A percentile compares a stretch with the other conserved stretches of the same genome.
Conservation (phyloP, 35 echinoderm and acorn worm species). For the Diadema setosum region DNA sequence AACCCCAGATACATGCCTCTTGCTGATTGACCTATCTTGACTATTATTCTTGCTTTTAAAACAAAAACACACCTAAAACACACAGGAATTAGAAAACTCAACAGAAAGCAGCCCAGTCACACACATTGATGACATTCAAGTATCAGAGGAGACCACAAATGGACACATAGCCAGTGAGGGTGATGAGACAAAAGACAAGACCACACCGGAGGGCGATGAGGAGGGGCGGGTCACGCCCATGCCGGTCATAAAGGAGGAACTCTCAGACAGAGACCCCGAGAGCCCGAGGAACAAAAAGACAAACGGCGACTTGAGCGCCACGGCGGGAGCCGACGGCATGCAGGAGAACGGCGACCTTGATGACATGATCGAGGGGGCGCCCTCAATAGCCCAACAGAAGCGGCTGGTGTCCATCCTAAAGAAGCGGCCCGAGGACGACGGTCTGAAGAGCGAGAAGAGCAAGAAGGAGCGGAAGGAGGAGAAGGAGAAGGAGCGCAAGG, state of each 20-base stretch:
- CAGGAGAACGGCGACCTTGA: slow-evolving; percentile 16
- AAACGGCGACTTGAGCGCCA: slow-evolving; percentile 10
- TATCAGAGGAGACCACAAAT: slow-evolving; percentile 2
- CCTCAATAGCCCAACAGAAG: not conserved
- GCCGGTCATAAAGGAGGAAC: slow-evolving; percentile 7
- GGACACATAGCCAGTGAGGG: not conserved
- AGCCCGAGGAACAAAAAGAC: slow-evolving; percentile 9
- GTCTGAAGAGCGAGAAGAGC: not conserved
- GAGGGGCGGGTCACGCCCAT: not conserved
- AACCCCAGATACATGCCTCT: too few relatives aligned
- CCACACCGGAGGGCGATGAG: not conserved
- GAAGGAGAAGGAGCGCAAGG: not conserved
- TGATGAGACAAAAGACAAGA: not conserved
- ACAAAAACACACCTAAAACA: too few relatives aligned
- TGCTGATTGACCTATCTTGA: too few relatives aligned
- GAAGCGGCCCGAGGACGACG: not conserved
- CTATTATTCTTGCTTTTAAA: too few relatives aligned
- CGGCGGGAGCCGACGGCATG: not conserved
- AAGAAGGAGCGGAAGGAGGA: slow-evolving; percentile 5
- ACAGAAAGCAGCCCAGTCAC: not conserved
- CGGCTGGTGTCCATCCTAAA: slow-evolving; percentile 13
- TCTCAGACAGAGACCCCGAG: not conserved
- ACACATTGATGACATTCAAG: not conserved
- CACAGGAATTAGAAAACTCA: slow-evolving; percentile 5
- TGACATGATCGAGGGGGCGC: not conserved